phyloP scores from a whole-genome alignment of 2,113 vertebrate species.

The Ictalurus furcatus region DNA sequence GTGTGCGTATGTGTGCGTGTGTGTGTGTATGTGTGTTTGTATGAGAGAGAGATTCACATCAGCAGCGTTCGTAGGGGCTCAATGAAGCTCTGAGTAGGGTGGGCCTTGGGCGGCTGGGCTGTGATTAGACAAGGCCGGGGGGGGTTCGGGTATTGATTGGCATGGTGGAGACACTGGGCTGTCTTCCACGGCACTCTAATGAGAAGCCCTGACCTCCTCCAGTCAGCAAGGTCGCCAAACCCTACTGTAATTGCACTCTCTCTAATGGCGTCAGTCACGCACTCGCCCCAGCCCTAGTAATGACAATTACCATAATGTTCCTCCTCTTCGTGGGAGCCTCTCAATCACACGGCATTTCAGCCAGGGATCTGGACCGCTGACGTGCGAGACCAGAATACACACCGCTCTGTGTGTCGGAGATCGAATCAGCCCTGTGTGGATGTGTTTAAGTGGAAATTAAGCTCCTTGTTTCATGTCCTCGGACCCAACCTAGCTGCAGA shows the following conservation, averaged over 20 bases:
- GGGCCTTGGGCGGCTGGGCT: constrained; percentile 66
- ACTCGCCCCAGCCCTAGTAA: constrained; percentile 74
- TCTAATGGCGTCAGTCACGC: constrained; percentile 80
- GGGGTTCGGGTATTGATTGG: constrained; percentile 80
- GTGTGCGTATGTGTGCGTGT: background rate
- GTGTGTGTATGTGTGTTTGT: background rate
- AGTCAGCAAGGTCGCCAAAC: constrained; percentile 81
- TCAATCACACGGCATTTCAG: constrained; percentile 68
- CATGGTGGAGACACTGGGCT: constrained; percentile 79
- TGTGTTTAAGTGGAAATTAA: constrained; percentile 38
- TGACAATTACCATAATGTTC: constrained; percentile 82
- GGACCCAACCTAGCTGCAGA: constrained; percentile 28
- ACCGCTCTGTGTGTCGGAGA: constrained; percentile 34
- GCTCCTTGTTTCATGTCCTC: constrained; percentile 22
- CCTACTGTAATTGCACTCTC: constrained; percentile 82
- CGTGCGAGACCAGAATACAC: constrained; percentile 44
- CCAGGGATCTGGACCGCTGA: constrained; percentile 59
- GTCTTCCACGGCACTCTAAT: constrained; percentile 81
- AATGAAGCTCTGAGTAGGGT: constrained; percentile 35
- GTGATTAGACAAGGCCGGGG: constrained; percentile 76
- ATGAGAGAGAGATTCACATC: constrained; percentile 29
- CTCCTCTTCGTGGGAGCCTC: constrained; percentile 63
- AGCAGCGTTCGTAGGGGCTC: constrained; percentile 29
- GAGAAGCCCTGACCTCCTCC: constrained; percentile 80
- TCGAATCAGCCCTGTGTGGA: constrained; percentile 32